Evolutionary conservation across 2,888 invertebrate genomes (phyloP).

Genomic region (Coleophora flavipennella): DNA sequence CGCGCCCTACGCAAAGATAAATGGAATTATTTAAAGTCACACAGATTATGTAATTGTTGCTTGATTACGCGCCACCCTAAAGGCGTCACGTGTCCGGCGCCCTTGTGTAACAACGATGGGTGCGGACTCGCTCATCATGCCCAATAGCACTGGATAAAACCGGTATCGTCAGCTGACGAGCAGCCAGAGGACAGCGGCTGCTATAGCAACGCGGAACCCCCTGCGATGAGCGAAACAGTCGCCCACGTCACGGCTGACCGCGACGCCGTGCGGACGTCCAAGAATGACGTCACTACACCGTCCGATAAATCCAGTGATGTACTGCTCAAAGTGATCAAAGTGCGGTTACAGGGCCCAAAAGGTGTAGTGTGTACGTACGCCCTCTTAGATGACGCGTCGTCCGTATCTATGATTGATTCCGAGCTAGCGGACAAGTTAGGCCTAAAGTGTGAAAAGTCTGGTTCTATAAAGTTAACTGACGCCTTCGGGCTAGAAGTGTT

Average conservation of each 20-base stretch:
- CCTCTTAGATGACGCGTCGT: conserved; percentile 12
- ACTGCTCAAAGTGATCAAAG: conserved; percentile 10
- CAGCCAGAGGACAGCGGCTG: background rate
- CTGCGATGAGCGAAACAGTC: background rate
- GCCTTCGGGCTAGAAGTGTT: conserved; percentile 4
- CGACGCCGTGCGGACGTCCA: background rate
- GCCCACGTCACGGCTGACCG: conserved; percentile 1
- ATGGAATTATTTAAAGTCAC: conserved; percentile 10
- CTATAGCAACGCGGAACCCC: background rate
- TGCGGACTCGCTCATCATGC: conserved; percentile 12
- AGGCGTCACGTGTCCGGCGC: conserved; percentile 4
- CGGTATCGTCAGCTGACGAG: background rate
- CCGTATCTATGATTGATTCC: conserved; percentile 12
- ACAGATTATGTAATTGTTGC: conserved; percentile 7
- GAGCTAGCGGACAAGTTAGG: conserved; percentile 4
- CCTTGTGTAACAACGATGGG: conserved; percentile 7
- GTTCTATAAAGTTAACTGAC: conserved; percentile 3
- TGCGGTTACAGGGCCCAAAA: conserved; percentile 11
- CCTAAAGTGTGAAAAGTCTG: background rate
- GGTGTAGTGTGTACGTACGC: conserved; percentile 8
- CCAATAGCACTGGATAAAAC: conserved; percentile 9
- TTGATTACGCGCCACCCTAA: conserved; percentile 1
- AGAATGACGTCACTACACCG: background rate
- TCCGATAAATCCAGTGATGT: conserved; percentile 2
- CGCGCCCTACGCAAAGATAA: conserved; percentile 12